Evolutionary conservation across 2,888 invertebrate genomes (phyloP).

Genomic region (Luperina testacea): DNA sequence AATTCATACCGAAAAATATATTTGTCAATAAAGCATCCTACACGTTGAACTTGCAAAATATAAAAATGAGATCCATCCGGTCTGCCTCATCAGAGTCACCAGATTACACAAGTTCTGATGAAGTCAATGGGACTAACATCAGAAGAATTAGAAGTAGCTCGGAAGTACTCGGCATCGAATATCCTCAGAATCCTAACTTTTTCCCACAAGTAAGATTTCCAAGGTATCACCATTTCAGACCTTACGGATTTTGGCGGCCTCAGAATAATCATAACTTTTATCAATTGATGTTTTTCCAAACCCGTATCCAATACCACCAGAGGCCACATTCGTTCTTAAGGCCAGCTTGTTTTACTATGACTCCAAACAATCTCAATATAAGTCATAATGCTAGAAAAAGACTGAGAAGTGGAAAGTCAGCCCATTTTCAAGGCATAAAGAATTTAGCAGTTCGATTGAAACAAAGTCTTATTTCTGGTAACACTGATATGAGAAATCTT

Average conservation of each 20-base stretch:
- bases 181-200: slow-evolving; percentile 51
- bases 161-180: slow-evolving; percentile 37
- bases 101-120: slow-evolving; percentile 73
- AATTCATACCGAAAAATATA: slow-evolving; percentile 78
- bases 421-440: slow-evolving; percentile 75
- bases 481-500: slow-evolving; percentile 66
- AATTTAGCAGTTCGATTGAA: slow-evolving; percentile 72
- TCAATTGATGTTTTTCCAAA: slow-evolving; percentile 69
- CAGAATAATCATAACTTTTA: slow-evolving; percentile 69
- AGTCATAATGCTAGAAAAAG: slow-evolving; percentile 66
- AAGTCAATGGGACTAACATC: slow-evolving; percentile 75
- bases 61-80: slow-evolving; percentile 67
- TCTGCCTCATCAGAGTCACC: slow-evolving; percentile 64
- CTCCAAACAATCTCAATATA: slow-evolving; percentile 45
- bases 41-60: slow-evolving; percentile 74
- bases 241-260: slow-evolving; percentile 72
- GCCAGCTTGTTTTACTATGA: slow-evolving; percentile 43
- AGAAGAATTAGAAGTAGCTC: slow-evolving; percentile 71
- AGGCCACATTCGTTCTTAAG: slow-evolving; percentile 65
- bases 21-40: slow-evolving; percentile 77
- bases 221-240: slow-evolving; percentile 64
- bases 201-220: slow-evolving; percentile 54
- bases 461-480: slow-evolving; percentile 65
- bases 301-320: slow-evolving; percentile 70
- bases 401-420: slow-evolving; percentile 60